Conservation (phyloP, 2,797 vertebrate species). For the Gymnodraco acuticeps region DNA sequence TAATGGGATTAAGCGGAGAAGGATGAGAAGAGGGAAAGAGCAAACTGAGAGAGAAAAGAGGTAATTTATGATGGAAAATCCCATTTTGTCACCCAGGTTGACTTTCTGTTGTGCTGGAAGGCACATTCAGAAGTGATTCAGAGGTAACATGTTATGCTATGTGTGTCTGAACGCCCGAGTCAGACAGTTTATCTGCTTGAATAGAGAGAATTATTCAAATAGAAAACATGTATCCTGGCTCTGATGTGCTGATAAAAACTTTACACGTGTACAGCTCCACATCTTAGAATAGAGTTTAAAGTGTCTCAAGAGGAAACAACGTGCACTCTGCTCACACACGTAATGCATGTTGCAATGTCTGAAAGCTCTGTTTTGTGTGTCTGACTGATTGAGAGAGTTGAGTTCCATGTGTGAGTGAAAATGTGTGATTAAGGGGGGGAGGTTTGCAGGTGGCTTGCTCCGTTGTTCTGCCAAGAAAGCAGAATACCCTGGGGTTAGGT, state of each 20-base stretch:
- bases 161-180: constrained; percentile 29
- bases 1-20: constrained; percentile 39
- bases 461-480: constrained; percentile 84
- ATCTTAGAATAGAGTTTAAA: constrained; percentile 70
- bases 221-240: constrained; percentile 40
- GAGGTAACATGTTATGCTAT: constrained; percentile 45
- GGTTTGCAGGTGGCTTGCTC: constrained; percentile 85
- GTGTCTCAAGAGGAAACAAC: constrained; percentile 55
- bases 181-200: constrained; percentile 40
- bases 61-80: constrained; percentile 79
- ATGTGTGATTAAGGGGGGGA: constrained; percentile 64
- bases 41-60: constrained; percentile 38
- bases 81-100: constrained; percentile 58
- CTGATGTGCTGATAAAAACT: constrained; percentile 60
- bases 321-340: constrained; percentile 27
- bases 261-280: constrained; percentile 74
- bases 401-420: constrained; percentile 50
- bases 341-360: constrained; percentile 64
- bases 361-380: constrained; percentile 52
- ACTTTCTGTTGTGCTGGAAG: constrained; percentile 60
- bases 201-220: constrained; percentile 41
- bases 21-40: constrained; percentile 7
- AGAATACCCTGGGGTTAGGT: constrained; percentile 82
- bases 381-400: constrained; percentile 67
- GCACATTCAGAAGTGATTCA: constrained; percentile 53